A percentile compares a stretch with the other conserved stretches of the same genome.
Evolutionary conservation across 2,888 invertebrate species (phyloP).

Genomic region (Philopedon plagiatum): DNA sequence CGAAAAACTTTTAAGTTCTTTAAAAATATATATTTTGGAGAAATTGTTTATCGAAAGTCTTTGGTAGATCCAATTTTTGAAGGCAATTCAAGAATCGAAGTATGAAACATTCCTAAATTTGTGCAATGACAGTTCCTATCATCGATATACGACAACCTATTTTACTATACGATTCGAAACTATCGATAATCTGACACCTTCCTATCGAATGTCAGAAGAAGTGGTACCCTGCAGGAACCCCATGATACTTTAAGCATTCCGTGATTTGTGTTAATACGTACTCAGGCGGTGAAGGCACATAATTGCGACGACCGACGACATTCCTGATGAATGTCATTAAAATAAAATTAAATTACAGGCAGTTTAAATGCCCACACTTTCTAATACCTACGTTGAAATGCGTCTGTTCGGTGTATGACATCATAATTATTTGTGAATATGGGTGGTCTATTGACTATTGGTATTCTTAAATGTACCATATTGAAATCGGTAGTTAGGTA

Average conservation of each 20-base stretch:
- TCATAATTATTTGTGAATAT: constrained; percentile 24
- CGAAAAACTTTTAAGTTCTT: no score
- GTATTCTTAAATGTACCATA: constrained; percentile 4
- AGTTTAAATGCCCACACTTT: constrained; percentile 28
- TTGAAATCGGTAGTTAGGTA: no score
- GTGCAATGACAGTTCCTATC: no score
- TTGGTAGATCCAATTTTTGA: no score
- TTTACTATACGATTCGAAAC: neutral
- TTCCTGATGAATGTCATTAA: constrained; percentile 47
- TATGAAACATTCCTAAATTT: no score
- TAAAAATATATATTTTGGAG: no score
- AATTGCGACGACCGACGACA: constrained; percentile 46
- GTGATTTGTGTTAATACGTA: constrained; percentile 49
- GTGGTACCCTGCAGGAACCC: constrained; percentile 35
- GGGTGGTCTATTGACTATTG: constrained; percentile 43
- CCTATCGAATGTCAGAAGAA: constrained; percentile 29
- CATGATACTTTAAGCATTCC: constrained; percentile 45
- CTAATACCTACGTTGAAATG: constrained; percentile 37
- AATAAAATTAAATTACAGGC: constrained; percentile 43
- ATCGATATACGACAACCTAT: no score
- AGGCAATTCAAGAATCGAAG: no score
- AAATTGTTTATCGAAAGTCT: no score
- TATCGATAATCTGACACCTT: constrained; percentile 14
- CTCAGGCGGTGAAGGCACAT: constrained; percentile 43
- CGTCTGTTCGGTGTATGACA: constrained; percentile 20